Percentiles rank a stretch among this genome's conserved stretches.
Conservation (phyloP, 2,113 vertebrate species). For the Hoplias malabaricus region DNA sequence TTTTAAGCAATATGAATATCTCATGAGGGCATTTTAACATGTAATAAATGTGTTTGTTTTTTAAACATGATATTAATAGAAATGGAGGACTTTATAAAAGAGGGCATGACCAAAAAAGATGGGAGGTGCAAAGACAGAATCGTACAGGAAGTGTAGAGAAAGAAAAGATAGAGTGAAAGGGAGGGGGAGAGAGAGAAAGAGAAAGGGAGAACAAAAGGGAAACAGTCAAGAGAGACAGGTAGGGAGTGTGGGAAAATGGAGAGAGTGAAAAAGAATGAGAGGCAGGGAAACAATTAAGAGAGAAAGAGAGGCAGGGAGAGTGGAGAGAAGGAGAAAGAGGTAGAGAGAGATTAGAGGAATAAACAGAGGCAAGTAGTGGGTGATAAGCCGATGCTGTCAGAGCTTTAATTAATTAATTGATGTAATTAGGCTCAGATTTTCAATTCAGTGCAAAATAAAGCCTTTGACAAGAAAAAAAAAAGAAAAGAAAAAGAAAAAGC, state of each 20-base stretch:
- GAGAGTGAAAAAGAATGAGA: neutral
- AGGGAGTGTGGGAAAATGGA: neutral
- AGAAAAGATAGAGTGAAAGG: neutral
- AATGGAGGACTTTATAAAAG: too few species aligned
- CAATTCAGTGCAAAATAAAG: conserved; percentile 70
- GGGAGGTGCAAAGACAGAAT: neutral
- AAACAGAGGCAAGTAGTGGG: conserved; percentile 10
- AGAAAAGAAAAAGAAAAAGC: too few species aligned
- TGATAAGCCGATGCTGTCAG: conserved; percentile 67
- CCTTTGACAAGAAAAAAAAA: too few species aligned
- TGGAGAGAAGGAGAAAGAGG: neutral
- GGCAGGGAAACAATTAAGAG: too few species aligned
- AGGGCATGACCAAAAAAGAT: conserved; percentile 65
- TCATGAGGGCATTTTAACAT: too few species aligned
- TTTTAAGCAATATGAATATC: too few species aligned
- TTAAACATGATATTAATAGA: too few species aligned
- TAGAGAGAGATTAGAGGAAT: too few species aligned
- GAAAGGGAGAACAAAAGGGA: neutral
- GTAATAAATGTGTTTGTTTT: too few species aligned
- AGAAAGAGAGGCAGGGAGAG: too few species aligned
- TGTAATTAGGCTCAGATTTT: conserved; percentile 69
- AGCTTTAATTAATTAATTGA: conserved; percentile 71
- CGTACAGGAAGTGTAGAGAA: too few species aligned
- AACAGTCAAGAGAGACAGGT: neutral
- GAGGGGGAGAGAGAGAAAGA: too few species aligned